These are phyloP conservation scores for Rhodinocichla rosea DNA, from an alignment of 2,113 vertebrate species.

Conservation along the genomic window DNA sequence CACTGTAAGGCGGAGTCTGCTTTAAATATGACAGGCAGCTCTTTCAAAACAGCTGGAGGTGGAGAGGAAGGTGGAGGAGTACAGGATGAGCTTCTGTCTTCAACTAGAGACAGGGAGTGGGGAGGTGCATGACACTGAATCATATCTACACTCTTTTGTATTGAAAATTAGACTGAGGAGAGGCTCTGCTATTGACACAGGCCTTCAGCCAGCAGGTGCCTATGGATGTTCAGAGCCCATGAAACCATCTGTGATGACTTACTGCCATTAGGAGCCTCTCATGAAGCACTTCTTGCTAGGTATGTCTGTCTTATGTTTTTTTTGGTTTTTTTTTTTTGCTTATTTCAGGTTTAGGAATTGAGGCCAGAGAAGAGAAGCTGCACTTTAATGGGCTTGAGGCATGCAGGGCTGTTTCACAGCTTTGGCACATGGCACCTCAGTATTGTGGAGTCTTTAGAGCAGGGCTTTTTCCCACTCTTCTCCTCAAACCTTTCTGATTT, in stretches of 20 bases:
- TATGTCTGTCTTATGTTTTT: background rate
- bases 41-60: background rate
- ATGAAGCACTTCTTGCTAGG: background rate
- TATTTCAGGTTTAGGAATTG: background rate
- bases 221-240: background rate
- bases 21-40: background rate
- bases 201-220: accelerated
- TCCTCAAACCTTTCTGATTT: background rate
- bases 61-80: background rate
- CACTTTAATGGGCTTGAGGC: background rate
- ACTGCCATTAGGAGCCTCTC: background rate
- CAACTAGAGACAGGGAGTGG: background rate
- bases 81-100: background rate
- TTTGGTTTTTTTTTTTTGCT: background rate
- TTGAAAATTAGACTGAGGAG: background rate
- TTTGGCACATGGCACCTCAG: accelerated
- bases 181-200: background rate
- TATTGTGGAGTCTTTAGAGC: accelerated
- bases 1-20: background rate
- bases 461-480: background rate
- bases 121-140: background rate
- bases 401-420: accelerated
- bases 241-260: background rate
- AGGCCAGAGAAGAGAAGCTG: background rate
- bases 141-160: background rate